phyloP scores from a whole-genome alignment of 2,113 vertebrate genomes.

The Bolborhynchus lineola region DNA sequence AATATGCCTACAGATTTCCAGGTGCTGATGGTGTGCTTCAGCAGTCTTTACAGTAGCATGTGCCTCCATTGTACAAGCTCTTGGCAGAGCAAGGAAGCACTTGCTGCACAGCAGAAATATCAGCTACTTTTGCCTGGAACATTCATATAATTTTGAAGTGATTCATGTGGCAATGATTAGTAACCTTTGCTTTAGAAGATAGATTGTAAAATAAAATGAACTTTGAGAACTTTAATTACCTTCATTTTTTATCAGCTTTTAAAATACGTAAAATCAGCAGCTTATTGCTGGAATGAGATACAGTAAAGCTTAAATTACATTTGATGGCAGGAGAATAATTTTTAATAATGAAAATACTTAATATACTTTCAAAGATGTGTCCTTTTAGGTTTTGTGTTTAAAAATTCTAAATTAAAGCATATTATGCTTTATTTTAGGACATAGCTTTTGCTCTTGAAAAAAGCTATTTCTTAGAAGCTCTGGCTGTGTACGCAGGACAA shows the following conservation, averaged over 20 bases:
- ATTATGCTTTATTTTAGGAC: neutral
- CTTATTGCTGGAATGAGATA: neutral
- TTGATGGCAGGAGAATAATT: neutral
- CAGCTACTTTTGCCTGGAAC: neutral
- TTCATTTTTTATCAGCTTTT: neutral
- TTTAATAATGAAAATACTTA: neutral
- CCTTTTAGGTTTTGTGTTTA: neutral
- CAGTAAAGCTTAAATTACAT: neutral
- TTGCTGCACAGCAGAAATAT: neutral
- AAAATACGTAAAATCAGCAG: neutral
- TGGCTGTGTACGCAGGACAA: neutral
- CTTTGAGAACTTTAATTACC: neutral
- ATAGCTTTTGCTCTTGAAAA: neutral
- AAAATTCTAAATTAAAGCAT: neutral
- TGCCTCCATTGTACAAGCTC: neutral
- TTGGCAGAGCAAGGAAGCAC: neutral
- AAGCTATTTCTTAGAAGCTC: neutral
- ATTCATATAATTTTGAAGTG: neutral
- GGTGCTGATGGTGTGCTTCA: neutral
- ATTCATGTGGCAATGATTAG: neutral
- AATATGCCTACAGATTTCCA: neutral
- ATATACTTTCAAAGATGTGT: neutral
- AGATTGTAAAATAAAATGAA: neutral
- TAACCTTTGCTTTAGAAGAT: neutral
- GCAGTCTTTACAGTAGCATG: accelerated